Base-by-base conservation (phyloP, 2,888 invertebrate genomes). In the Pinctada fucata region DNA sequence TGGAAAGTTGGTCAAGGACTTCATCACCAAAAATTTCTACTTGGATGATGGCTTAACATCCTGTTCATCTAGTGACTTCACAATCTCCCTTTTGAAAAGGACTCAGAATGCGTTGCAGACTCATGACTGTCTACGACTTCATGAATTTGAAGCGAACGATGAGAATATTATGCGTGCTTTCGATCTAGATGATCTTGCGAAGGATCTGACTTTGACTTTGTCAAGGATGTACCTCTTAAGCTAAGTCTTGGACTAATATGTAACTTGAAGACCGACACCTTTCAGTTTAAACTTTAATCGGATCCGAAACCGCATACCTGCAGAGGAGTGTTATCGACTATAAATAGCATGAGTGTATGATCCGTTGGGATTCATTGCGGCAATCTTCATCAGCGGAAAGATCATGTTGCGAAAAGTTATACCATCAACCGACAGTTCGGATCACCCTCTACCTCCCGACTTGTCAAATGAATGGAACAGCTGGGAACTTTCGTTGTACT, bases 341-440 rank as follows among this genome's bases (percentile, higher is more conserved):
- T 68, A n/a, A 73, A 72, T 63, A 79, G 79, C 49, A n/a, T n/a
- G n/a, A n/a, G 10, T 76, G 48, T 76, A 58, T 69, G 79, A 85
- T 72, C 84, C 85, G 0, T 45, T 83, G 13, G 84, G 85, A 51
- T 82, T 85, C 72, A 73, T 79, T 6, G 72, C 85, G 10, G 83
- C 85, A 16, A 71, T 84, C 0, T 68, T 48, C 0, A 63, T 79
- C 16, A 16, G 75, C 64, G 82, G 84, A n/a, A 86, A 84, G 64
- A 45, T 83, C 3, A 71, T 86, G 3, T 79, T 86, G 2, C 51
- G 83, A 75, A 79, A 82, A 4, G 16, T 85, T 3, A 73, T 84
- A 13, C 47, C 76, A 10, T 50, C 72, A 8, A 81, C 73, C 8
- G 16, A 2, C 6, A 82, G 79, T 64, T 86, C 84, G 85, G 86